Base-by-base conservation (phyloP, 1,140 invertebrate genomes). In the Drusus annulatus region DNA sequence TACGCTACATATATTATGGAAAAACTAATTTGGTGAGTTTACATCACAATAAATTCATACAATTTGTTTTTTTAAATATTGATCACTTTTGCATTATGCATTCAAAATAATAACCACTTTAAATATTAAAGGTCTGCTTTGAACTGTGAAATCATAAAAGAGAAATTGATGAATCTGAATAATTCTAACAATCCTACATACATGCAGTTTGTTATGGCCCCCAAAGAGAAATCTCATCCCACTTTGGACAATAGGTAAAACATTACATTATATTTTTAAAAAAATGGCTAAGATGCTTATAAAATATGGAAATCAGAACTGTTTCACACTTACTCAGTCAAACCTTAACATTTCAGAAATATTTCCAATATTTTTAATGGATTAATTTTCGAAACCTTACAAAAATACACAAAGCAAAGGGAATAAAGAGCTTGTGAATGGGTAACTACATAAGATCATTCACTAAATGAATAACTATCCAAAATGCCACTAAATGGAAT, bases 101-200 rank as follows among this genome's bases (percentile, higher is more conserved):
- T 28, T 45, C 13, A 56, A 56, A 56, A 56, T 56, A 2, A 28
- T 31, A 1, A 19, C n/a, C 19, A 68, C n/a, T 45, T 45, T 17
- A 25, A 5, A n/a, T 68, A 28, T 58, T 51, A 10, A 15, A 76
- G 75, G 75, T 51, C 56, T 62, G 21, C 28, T 25, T 63, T 76
- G 16, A 76, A 63, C 4, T 36, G 75, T 76, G 58, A 76, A 21
- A 76, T 45, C 3, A 63, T 76, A 7, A 63, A 50, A 63, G 13
- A n/a, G 16, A 62, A 76, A 45, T 7, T 63, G 16, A 76, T 45
- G 58, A 51, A 17, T 36, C 19, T 76, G 36, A 45, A 76, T 19
- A 76, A 62, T 16, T 76, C 75, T 52, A 62, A 51, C 36, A 73
- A 45, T 76, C 75, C 75, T 7, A 76, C 75, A 3, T 76, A 76